Base-by-base conservation (phyloP, 23 tunicate genomes). In the Botrylloides violaceus region DNA sequence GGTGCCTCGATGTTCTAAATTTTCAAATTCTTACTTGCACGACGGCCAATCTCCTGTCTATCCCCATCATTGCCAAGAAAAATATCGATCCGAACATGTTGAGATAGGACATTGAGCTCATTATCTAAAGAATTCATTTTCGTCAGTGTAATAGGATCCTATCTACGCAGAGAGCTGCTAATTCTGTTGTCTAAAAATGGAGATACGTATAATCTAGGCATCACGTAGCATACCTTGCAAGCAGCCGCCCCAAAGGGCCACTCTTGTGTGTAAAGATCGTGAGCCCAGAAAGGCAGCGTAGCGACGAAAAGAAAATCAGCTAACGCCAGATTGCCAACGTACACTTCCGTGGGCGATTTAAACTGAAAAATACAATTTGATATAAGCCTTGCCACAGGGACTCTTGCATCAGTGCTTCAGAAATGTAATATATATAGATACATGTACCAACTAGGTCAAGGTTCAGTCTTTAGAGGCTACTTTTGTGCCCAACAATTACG, bases 161-260 rank as follows among this genome's bases (percentile, higher is more conserved):
- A n/a, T n/a, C n/a, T n/a, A n/a, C n/a, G n/a, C n/a, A n/a, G n/a
- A n/a, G n/a, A n/a, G n/a, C n/a, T n/a, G n/a, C n/a, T n/a, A n/a
- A n/a, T n/a, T n/a, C n/a, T n/a, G n/a, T n/a, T n/a, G n/a, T n/a
- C n/a, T n/a, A n/a, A n/a, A n/a, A n/a, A n/a, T n/a, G n/a, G n/a
- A n/a, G n/a, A n/a, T n/a, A n/a, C n/a, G n/a, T n/a, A n/a, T n/a
- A n/a, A n/a, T n/a, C n/a, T n/a, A n/a, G n/a, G n/a, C 58, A 49
- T n/a, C n/a, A n/a, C n/a, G n/a, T n/a, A n/a, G n/a, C 12, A 43
- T 35, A 86, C 94, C 94, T 86, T 86, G 78, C 94, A 86, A 76
- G 76, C 61, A 27, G 59, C 55, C 19, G 29, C 47, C 21, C 94
- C 94, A 28, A 86, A 79, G 26, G 70, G 32, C 94, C 94, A 86